Base-by-base conservation (phyloP, 2,797 vertebrate genomes). In the Sebastes alutus region DNA sequence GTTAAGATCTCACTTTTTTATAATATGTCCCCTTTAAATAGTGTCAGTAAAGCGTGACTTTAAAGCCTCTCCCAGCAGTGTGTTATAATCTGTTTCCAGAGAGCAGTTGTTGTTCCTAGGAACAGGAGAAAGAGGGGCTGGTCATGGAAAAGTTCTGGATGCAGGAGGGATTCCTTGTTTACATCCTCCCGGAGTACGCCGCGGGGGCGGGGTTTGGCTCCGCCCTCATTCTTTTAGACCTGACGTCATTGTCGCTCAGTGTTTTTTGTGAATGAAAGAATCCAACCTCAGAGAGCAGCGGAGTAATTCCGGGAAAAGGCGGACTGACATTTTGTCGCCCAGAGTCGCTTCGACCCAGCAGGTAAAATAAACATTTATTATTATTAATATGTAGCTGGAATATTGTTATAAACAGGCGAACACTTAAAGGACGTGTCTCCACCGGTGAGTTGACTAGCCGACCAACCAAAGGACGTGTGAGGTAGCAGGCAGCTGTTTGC, bases 261-360 rank as follows among this genome's bases (percentile, higher is more conserved):
- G 98, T 99, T 42, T 61, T 96, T 99, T 99, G 98, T 99, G 98
- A 99, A 99, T 99, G 98, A 99, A 98, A 98, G 97, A 97, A 98
- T 98, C 97, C 96, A 96, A 89, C 90, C 94, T 94, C 94, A 93
- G 89, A 92, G 88, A 91, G 89, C 90, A 78, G 96, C 96, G 96
- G 97, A 98, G 97, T 98, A 98, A 99, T 99, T 98, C 97, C 96
- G 96, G 97, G 97, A 97, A 99, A 97, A 96, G 96, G 96, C 96
- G 96, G 95, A 95, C 94, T 95, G 94, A 95, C 94, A 94, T 95
- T 94, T 94, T 94, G 94, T 94, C 92, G 91, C 95, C 92, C 38
- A 42, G 88, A 90, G 85, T 93, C 65, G 90, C 90, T 85, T 95
- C 90, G 86, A 83, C 68, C 16, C 78, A 85, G 90, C 87, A 93